These are phyloP conservation scores for Lipotes vexillifer DNA, from an alignment of 2,113 vertebrate genomes.

Conservation along the genomic window DNA sequence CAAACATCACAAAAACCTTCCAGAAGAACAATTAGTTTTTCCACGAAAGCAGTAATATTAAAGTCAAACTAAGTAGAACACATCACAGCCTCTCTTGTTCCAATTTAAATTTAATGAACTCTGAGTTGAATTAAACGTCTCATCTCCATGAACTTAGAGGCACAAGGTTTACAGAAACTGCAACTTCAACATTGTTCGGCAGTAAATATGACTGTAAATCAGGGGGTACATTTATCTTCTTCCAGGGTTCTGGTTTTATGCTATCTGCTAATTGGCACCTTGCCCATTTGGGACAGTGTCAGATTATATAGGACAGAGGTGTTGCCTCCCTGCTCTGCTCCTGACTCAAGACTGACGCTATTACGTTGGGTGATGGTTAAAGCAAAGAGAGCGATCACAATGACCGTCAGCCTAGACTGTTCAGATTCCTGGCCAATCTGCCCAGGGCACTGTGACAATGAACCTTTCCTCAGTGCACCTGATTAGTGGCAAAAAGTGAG, in stretches of 20 bases:
- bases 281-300: neutral
- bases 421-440: neutral
- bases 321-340: neutral
- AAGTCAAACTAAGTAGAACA: neutral
- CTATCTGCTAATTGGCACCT: neutral
- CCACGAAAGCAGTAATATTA: neutral
- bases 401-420: neutral
- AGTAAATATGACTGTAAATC: neutral
- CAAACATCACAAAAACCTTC: neutral
- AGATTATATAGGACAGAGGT: neutral
- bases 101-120: constrained; percentile 50
- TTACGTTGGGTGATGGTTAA: neutral
- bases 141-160: constrained; percentile 22
- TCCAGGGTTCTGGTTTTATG: neutral
- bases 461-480: neutral
- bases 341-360: neutral
- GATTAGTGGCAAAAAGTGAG: neutral
- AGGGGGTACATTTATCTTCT: neutral
- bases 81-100: neutral
- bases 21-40: neutral
- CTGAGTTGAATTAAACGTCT: constrained; percentile 18
- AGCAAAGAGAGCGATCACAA: neutral
- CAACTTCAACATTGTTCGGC: constrained; percentile 6
- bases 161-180: neutral
- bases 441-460: too few relatives aligned